Evolutionary conservation across 2,888 invertebrate genomes (phyloP), one percentile per base, ranked within the genome.

Genomic region (Aproaerema taeniolella): DNA sequence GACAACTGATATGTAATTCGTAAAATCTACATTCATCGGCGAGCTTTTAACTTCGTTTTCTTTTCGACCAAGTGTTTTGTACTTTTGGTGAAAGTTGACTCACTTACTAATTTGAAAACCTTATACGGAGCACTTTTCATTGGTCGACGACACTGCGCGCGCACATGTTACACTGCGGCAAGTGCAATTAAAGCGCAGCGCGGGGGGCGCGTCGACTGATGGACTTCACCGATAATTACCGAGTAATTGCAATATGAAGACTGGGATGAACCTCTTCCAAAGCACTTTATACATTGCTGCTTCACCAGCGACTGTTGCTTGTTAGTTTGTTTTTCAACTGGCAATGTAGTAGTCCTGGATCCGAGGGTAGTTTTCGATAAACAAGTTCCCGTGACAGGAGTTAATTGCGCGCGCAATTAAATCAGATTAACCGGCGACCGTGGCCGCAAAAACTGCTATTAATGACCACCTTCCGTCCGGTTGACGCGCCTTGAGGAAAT

Each of bases 191-290:
- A 32, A 38, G 2, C n/a, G 17, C 20, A 24, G 29, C 30, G 30
- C 13, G 13, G 28, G 12, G 4, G 24, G 32, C 17, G 39, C 26
- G 20, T 24, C 12, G n/a, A n/a, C 11, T n/a, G 14, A 13, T 10
- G 30, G 25, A 15, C 13, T 38, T 42, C 32, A 42, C 38, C 38
- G 38, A 24, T 42, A 42, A 42, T 42, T 42, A 33, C 33, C 32
- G 41, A 30, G 41, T 42, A 33, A 42, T 42, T 37, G 38, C 35
- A 12, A 6, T n/a, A n/a, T 26, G 26, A 5, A 6, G 26, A 3
- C 26, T 6, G 6, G 26, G n/a, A 6, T 20, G 5, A 20, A 20
- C 20, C 20, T 4, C 20, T n/a, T n/a, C n/a, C n/a, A n/a, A n/a
- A n/a, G n/a, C n/a, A n/a, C n/a, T n/a, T n/a, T n/a, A n/a, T n/a